These are phyloP conservation scores for Drosophila lini DNA, from an alignment of 1,140 invertebrate species.

Conservation along the genomic window DNA sequence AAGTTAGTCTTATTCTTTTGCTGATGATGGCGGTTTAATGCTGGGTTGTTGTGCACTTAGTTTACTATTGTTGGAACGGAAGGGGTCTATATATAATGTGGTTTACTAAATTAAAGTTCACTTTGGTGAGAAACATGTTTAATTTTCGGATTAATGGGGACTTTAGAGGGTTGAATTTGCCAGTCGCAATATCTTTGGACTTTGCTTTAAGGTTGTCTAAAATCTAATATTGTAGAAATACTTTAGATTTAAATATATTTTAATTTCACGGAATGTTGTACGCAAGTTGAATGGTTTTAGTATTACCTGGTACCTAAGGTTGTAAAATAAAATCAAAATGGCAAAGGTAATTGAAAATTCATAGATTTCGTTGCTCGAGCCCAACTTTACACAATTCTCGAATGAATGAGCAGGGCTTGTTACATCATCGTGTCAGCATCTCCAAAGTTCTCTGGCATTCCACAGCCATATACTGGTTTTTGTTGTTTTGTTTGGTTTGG, in stretches of 20 bases:
- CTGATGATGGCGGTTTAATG: constrained; percentile 10
- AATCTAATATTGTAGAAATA: not conserved
- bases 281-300: not conserved
- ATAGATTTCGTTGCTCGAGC: not conserved
- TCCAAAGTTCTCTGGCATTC: constrained; percentile 25
- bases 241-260: not conserved
- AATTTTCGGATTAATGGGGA: not conserved
- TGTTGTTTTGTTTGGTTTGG: not conserved
- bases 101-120: constrained; percentile 9
- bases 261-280: not conserved
- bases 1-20: not conserved
- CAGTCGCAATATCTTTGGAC: not conserved
- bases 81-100: constrained; percentile 1
- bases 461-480: constrained; percentile 35
- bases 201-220: not conserved
- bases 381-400: constrained; percentile 10
- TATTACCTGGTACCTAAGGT: not conserved
- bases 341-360: not conserved
- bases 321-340: no score
- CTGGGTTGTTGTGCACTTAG: constrained; percentile 9
- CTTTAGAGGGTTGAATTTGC: not conserved
- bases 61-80: not conserved
- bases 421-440: constrained; percentile 45
- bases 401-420: constrained; percentile 1
- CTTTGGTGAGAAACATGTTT: not conserved